Evolutionary conservation across 1,140 invertebrate species (phyloP).

Genomic region (Paramacrobiotus metropolitanus): DNA sequence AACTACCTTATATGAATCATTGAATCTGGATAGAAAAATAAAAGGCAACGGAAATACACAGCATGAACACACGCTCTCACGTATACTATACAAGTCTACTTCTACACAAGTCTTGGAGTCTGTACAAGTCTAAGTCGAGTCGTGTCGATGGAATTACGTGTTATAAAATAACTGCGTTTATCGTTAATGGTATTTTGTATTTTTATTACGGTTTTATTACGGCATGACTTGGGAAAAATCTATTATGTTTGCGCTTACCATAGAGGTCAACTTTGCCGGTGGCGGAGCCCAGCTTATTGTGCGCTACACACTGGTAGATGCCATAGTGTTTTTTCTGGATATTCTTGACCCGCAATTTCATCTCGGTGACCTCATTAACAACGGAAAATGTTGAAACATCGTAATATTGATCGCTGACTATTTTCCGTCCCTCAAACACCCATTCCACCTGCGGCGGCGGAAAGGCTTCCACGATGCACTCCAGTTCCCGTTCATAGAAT

Average conservation of each 20-base stretch:
- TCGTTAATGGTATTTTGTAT: no score
- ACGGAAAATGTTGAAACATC: conserved; percentile 62
- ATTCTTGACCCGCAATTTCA: conserved; percentile 59
- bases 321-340: conserved; percentile 74
- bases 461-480: conserved; percentile 74
- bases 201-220: no score
- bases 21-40: no score
- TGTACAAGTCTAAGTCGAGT: no score
- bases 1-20: no score
- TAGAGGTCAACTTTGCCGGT: conserved; percentile 53
- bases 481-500: conserved; percentile 72
- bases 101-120: no score
- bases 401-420: conserved; percentile 71
- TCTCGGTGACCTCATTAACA: conserved; percentile 66
- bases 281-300: conserved; percentile 56
- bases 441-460: conserved; percentile 64
- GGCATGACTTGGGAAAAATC: no score
- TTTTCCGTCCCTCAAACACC: conserved; percentile 49
- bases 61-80: no score
- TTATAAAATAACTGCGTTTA: no score
- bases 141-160: no score
- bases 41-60: neutral
- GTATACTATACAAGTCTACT: no score
- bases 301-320: conserved; percentile 55
- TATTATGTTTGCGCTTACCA: no score